These are phyloP conservation scores for Ephestia elutella DNA, from an alignment of 1,140 invertebrate species.

Conservation along the genomic window DNA sequence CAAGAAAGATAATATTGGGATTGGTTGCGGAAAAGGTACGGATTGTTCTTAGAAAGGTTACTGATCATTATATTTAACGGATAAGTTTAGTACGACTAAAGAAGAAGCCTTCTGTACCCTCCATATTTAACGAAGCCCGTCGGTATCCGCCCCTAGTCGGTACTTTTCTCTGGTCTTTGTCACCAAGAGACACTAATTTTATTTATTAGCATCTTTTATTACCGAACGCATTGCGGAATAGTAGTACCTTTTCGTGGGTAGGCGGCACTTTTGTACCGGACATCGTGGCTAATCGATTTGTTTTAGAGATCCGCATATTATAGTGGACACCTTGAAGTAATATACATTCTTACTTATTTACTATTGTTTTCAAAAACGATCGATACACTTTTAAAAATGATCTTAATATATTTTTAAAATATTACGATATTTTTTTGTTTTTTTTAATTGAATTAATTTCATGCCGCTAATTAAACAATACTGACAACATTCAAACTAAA, in stretches of 20 bases:
- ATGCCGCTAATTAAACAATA: background rate
- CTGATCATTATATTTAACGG: too few species aligned
- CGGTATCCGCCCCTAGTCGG: conserved; percentile 24
- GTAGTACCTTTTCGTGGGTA: conserved; percentile 30
- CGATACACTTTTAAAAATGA: too few species aligned
- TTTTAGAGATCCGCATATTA: conserved; percentile 22
- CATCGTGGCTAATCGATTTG: conserved; percentile 38
- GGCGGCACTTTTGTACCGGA: conserved; percentile 33
- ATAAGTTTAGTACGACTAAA: too few species aligned
- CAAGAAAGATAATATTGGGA: too few species aligned
- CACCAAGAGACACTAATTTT: conserved; percentile 54
- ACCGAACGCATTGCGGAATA: conserved; percentile 49
- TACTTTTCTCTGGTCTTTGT: conserved; percentile 39
- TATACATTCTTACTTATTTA: background rate
- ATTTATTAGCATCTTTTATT: conserved; percentile 63
- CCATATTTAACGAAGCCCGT: conserved; percentile 7
- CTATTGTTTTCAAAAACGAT: too few species aligned
- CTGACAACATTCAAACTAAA: background rate
- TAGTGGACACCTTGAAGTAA: background rate
- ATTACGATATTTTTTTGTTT: too few species aligned
- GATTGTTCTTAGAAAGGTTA: too few species aligned
- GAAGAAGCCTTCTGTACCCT: background rate
- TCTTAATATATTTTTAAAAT: too few species aligned
- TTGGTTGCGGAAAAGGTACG: too few species aligned
- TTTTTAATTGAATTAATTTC: too few species aligned